Conservation (phyloP, 2,797 vertebrate genomes). For the Odontamblyopus lacepedii region DNA sequence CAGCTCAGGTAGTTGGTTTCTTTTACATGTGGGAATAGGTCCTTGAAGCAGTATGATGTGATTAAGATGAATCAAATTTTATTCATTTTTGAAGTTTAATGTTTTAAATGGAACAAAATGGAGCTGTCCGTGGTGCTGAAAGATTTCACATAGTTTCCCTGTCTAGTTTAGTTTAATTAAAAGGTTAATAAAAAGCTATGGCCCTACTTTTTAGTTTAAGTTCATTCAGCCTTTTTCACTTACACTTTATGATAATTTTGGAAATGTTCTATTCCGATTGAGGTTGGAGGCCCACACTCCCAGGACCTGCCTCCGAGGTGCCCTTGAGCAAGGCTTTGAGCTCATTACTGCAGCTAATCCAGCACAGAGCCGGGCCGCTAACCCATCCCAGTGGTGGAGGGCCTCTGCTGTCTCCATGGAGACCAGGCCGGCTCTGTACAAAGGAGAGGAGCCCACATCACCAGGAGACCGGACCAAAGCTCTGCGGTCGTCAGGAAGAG, state of each 20-base stretch:
- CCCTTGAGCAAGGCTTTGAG: constrained; percentile 8
- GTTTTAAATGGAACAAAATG: too few species aligned
- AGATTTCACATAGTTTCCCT: too few species aligned
- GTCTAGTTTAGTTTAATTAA: too few species aligned
- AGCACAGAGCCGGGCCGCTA: background rate
- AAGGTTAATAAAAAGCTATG: background rate
- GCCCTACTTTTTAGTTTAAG: background rate
- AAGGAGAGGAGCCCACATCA: constrained; percentile 7
- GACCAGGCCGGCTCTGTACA: background rate
- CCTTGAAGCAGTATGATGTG: too few species aligned
- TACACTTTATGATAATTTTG: background rate
- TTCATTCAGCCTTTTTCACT: background rate
- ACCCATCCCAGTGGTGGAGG: background rate
- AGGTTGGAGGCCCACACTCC: background rate
- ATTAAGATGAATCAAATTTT: too few species aligned
- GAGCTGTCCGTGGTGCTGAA: too few species aligned
- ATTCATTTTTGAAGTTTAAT: too few species aligned
- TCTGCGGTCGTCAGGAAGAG: too few species aligned
- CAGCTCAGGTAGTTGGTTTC: too few species aligned
- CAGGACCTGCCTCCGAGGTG: background rate
- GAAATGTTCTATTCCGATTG: background rate
- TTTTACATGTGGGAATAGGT: too few species aligned
- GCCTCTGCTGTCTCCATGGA: background rate
- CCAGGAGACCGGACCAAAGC: background rate
- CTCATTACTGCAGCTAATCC: constrained; percentile 13